A percentile compares a stretch with the other conserved stretches of the same genome.
phyloP scores from a whole-genome alignment of 1,140 invertebrate species.

The Phenacoccus solenopsis region DNA sequence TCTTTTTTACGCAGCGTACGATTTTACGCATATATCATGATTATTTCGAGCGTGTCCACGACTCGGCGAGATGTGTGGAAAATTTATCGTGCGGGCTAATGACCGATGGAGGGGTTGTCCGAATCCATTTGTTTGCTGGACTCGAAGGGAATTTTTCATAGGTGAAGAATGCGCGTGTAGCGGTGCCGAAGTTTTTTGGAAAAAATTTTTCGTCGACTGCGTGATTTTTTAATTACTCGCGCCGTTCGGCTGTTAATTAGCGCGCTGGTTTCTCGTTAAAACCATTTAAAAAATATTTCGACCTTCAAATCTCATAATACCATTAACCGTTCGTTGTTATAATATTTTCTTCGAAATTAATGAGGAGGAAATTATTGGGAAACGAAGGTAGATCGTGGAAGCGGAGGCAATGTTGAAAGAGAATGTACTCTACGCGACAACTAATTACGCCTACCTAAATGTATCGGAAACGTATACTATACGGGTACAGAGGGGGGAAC shows the following conservation, averaged over 20 bases:
- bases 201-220: background rate
- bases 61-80: background rate
- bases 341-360: conserved; percentile 3
- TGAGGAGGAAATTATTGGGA: background rate
- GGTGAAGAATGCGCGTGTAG: no score
- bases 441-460: no score
- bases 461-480: no score
- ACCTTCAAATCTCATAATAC: background rate
- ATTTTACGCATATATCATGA: no score
- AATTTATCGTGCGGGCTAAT: background rate
- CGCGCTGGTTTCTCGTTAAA: background rate
- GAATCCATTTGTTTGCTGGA: no score
- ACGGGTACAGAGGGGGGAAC: no score
- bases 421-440: no score
- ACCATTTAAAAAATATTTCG: background rate
- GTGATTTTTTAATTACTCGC: background rate
- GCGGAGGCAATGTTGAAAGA: background rate
- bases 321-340: background rate
- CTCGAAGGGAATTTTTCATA: no score
- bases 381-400: background rate
- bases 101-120: no score
- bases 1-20: background rate
- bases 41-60: no score
- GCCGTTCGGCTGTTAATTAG: background rate
- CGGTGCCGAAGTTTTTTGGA: no score